Evolutionary conservation across 1,140 invertebrate species (phyloP).

Genomic region (Drosophila miranda): DNA sequence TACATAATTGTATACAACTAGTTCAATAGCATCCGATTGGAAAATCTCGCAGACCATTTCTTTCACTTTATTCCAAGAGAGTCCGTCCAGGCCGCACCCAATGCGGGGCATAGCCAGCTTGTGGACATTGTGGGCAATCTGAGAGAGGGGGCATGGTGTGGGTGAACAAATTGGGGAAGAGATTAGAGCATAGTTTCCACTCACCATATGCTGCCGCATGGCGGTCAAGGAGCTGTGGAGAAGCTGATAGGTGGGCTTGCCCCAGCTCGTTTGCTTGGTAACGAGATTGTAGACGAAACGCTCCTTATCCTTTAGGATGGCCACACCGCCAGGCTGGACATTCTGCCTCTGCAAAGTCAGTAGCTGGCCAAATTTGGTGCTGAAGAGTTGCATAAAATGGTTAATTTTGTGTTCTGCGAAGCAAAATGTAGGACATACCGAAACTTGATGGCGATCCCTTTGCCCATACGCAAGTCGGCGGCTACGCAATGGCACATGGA

Average conservation of each 20-base stretch:
- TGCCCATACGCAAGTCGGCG: slow-evolving; percentile 84
- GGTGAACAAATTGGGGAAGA: neutral
- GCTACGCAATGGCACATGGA: slow-evolving; percentile 86
- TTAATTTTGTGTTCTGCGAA: slow-evolving; percentile 1
- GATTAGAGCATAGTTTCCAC: neutral
- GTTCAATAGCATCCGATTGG: slow-evolving; percentile 76
- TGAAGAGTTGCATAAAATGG: slow-evolving; percentile 5
- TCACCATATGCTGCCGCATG: slow-evolving; percentile 82
- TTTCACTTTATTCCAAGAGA: slow-evolving; percentile 85
- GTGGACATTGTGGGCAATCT: slow-evolving; percentile 80
- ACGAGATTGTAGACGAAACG: slow-evolving; percentile 85
- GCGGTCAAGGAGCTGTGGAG: slow-evolving; percentile 79
- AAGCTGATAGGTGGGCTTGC: slow-evolving; percentile 82
- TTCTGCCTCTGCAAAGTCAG: slow-evolving; percentile 70
- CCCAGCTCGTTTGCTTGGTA: slow-evolving; percentile 82
- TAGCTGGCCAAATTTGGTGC: slow-evolving; percentile 80
- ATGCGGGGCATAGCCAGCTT: slow-evolving; percentile 85
- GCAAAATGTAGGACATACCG: slow-evolving; percentile 34
- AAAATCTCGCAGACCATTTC: slow-evolving; percentile 84
- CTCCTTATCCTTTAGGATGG: slow-evolving; percentile 81
- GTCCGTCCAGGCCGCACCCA: slow-evolving; percentile 86
- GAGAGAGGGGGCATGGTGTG: neutral
- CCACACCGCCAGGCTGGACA: slow-evolving; percentile 83
- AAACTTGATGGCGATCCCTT: slow-evolving; percentile 85
- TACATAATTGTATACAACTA: slow-evolving; percentile 83